Evolutionary conservation across 2,797 vertebrate species (phyloP), one percentile per base, ranked within the genome.

Genomic region (Ambastaia sidthimunki): DNA sequence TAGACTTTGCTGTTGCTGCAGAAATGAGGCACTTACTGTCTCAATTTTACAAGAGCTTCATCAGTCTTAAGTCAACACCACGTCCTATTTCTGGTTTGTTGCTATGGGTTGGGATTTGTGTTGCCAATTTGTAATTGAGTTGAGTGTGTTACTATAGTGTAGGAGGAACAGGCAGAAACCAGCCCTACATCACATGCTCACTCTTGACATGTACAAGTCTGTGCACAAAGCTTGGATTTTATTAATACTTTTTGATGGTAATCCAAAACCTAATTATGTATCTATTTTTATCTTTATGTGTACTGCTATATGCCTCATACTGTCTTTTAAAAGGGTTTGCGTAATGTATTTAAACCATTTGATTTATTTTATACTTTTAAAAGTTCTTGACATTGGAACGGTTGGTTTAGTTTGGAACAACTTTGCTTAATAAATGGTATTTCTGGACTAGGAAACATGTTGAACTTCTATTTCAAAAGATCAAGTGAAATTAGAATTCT

Each of bases 31-130:
- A 72, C 77, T 67, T 73, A 72, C 31, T 44, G 70, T 73, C 70
- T 80, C 7, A 47, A 71, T 71, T 78, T 78, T 71, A 78, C 68
- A 63, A 71, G 76, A 78, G 76, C 57, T 71, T 78, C 47, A 71
- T 78, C 76, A 78, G 76, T 65, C 68, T 78, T 73, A 80, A 80
- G 77, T 67, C 77, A 72, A 71, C 69, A 72, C 69, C 25, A 63
- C 57, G 31, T 78, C 68, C 76, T 78, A 78, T 78, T 78, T 71
- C 28, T 48, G 57, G 47, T 78, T 54, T 54, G 76, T 78, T 80
- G 34, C 70, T 80, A 66, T 57, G 60, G 60, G 34, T 66, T 73
- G 48, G 60, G 69, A 55, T 79, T 72, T 79, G 55, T 70, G 55
- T 70, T 71, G 77, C 59, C 48, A 79, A 44, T 65, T 72, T 79